A percentile compares a stretch with the other conserved stretches of the same genome.
Evolutionary conservation across 2,888 invertebrate genomes (phyloP).

Genomic region (Cephus runcator): DNA sequence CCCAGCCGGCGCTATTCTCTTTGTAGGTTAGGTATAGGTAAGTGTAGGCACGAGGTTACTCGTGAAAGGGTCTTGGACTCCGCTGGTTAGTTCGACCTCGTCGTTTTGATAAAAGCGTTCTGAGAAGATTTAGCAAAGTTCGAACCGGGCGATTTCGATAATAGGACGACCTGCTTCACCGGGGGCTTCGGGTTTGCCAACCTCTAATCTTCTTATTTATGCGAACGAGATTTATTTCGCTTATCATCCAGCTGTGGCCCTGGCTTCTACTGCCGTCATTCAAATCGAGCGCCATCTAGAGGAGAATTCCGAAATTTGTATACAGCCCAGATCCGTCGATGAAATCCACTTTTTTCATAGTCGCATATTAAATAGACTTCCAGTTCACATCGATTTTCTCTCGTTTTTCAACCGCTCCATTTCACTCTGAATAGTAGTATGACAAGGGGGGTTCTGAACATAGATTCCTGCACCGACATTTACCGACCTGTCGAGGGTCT

Average conservation of each 20-base stretch:
- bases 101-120: background rate
- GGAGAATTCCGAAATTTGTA: background rate
- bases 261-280: background rate
- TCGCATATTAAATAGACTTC: background rate
- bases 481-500: too few relatives aligned
- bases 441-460: too few relatives aligned
- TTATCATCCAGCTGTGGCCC: background rate
- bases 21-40: background rate
- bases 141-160: background rate
- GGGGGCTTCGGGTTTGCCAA: background rate
- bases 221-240: background rate
- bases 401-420: background rate
- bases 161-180: background rate
- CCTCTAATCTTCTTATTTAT: background rate
- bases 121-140: background rate
- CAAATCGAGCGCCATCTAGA: background rate
- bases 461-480: too few relatives aligned
- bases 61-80: background rate
- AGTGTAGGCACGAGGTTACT: background rate
- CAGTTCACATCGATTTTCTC: background rate
- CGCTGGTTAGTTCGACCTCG: background rate
- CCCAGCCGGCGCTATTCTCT: background rate
- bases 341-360: background rate
- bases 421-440: background rate
- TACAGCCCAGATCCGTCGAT: background rate